phyloP scores from a whole-genome alignment of 2,113 vertebrate species.

The Tringa solitaria region DNA sequence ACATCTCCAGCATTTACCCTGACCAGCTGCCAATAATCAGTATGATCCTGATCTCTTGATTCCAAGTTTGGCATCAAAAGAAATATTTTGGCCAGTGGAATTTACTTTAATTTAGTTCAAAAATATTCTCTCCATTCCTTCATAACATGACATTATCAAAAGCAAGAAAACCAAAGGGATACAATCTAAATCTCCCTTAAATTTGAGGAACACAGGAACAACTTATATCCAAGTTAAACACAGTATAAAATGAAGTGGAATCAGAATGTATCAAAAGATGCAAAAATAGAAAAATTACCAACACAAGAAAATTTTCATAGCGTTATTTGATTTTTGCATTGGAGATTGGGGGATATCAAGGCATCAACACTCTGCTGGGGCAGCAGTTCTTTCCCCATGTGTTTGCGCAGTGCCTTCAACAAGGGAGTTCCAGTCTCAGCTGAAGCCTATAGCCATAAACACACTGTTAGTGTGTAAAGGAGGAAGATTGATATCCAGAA shows the following conservation, averaged over 20 bases:
- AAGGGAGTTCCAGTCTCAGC: neutral
- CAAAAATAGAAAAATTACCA: neutral
- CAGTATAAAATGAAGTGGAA: neutral
- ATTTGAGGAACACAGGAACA: neutral
- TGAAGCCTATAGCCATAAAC: neutral
- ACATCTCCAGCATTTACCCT: neutral
- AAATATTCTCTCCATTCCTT: neutral
- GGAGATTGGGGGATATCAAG: neutral
- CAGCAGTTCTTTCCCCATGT: neutral
- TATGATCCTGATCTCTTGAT: neutral
- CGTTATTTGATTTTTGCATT: neutral
- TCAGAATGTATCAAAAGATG: neutral
- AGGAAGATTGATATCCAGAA: neutral
- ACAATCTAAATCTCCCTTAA: neutral
- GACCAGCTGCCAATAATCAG: neutral
- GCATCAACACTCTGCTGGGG: neutral
- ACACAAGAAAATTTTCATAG: neutral
- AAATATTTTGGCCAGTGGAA: neutral
- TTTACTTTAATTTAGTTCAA: neutral
- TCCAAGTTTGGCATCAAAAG: neutral
- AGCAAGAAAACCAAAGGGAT: neutral
- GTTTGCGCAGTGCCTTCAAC: neutral
- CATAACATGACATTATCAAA: neutral
- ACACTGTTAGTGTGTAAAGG: neutral
- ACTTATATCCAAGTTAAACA: neutral